Evolutionary conservation across 2,113 vertebrate species (phyloP).

Genomic region (Micronycteris hirsuta): DNA sequence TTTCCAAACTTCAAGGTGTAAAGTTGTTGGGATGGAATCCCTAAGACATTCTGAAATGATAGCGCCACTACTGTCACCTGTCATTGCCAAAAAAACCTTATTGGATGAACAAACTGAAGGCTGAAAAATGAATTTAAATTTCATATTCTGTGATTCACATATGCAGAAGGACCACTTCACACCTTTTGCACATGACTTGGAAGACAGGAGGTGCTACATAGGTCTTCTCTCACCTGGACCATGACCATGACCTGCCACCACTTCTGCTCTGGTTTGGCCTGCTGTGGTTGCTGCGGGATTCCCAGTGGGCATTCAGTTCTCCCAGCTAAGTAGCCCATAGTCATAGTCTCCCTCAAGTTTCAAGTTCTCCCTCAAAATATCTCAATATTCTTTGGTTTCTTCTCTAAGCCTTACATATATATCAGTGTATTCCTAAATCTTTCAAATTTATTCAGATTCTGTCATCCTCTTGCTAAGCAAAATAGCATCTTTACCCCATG

Average conservation of each 20-base stretch:
- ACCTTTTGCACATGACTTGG: not conserved
- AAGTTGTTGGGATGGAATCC: not conserved
- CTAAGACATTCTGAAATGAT: not conserved
- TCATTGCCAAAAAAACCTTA: not conserved
- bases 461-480: not conserved
- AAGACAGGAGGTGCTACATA: not conserved
- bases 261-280: not conserved
- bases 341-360: not conserved
- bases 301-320: not conserved
- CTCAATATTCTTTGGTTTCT: too few relatives aligned
- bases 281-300: not conserved
- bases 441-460: not conserved
- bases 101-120: not conserved
- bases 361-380: not conserved
- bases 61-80: not conserved
- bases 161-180: not conserved
- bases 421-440: not conserved
- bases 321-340: not conserved
- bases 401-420: not conserved
- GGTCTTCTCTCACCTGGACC: not conserved
- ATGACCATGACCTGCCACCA: rapidly evolving
- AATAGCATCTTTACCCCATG: not conserved
- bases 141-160: not conserved
- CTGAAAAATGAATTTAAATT: not conserved
- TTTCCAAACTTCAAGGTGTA: not conserved